Base-by-base conservation (phyloP, 92 coral and sea anemone genomes). In the Desmophyllum pertusum region DNA sequence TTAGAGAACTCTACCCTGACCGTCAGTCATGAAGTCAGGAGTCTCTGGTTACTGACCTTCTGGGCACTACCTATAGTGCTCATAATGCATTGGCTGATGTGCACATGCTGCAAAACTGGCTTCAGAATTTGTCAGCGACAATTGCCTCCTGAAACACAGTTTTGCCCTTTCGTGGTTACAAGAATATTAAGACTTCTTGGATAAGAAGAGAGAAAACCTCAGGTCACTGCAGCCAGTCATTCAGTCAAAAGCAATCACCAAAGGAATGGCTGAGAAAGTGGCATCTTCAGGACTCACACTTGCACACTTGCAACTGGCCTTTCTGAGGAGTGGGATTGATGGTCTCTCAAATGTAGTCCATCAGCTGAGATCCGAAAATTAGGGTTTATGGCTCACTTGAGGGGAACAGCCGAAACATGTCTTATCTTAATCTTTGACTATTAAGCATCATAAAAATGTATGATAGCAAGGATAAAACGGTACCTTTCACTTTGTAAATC, bases 41-140 rank as follows among this genome's bases (percentile, higher is more conserved):
- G 61, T n/a, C 25, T 48, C 68, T 90, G 42, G 93, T 75, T 30
- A 55, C 75, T 33, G 93, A 90, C 63, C 87, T 90, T 19, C 65
- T 88, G 30, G 72, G 71, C 15, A 70, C 79, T 10, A 66, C 87
- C 27, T 88, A 88, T 37, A 73, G 78, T 66, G 88, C 88, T 19
- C 88, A 88, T 33, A 88, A 83, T 61, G 92, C 88, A 4, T 71
- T 83, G 53, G 88, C 66, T 27, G 92, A 88, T 39, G 88, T 62
- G 2, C 39, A 70, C 17, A 83, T 88, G 70, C n/a, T n/a, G n/a
- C n/a, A 13, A 66, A 81, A 63, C 77, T 85, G 71, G 84, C 84
- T 14, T 52, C 87, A 31, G 62, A 80, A 52, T 89, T 85, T 69
- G 43, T 89, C 48, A 79, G 75, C 65, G 81, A 81, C 40, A 79